Base-by-base conservation (phyloP, 2,888 invertebrate species). In the Melanargia galathea region DNA sequence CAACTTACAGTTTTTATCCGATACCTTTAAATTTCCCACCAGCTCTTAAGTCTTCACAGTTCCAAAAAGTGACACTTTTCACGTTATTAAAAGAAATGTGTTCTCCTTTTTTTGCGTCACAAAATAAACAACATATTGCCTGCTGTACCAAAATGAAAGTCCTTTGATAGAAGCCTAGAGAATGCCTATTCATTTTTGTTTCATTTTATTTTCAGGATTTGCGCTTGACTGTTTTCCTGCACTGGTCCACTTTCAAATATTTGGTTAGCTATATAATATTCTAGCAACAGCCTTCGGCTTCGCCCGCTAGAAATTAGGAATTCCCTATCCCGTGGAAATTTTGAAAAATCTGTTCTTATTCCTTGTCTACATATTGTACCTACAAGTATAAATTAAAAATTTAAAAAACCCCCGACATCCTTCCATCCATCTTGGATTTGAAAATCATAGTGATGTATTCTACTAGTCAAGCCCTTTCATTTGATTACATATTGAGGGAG, bases 11-110 rank as follows among this genome's bases (percentile, higher is more conserved):
- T 7, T 43, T 16, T 43, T 8, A 18, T 8, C 2, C 7, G 2
- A 4, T 8, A 0, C 2, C 16, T 18, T 7, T 2, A 43, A 43
- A 43, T 43, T 38, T 38, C 1, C 18, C 40, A 43, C 16, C 40
- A 43, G 8, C 40, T 43, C 40, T 18, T 18, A 8, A 8, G 2
- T 2, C 6, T 13, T 45, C 22, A 11, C 49, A 24, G 24, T 35
- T 46, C 55, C 7, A 20, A 22, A 60, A 56, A 48, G 38, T 49
- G 62, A 35, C 62, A 26, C 46, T 49, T 62, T 56, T 18, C 20
- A 35, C 22, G 22, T 58, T 58, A 58, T 58, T 58, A 58, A 58
- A 48, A n/a, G 22, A 33, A 58, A 58, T 58, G 20, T 62, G 11
- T 24, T 38, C 26, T n/a, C 26, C 13, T 24, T 59, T 60, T n/a